A percentile compares a stretch with the other conserved stretches of the same genome.
Conservation (phyloP, 2,113 vertebrate genomes). For the Tragulus kanchil region DNA sequence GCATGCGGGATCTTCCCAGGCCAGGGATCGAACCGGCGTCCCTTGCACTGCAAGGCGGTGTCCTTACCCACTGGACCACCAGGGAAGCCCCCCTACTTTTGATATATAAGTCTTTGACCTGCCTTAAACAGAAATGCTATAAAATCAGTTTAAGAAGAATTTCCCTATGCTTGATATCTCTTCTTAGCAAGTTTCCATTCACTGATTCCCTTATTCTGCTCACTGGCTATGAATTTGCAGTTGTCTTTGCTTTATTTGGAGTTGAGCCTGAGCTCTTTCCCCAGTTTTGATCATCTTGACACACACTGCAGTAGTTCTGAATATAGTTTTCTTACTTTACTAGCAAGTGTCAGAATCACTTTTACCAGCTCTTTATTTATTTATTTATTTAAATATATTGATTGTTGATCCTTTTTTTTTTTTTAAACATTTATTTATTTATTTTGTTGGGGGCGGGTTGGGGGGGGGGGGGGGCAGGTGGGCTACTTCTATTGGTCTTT, state of each 20-base stretch:
- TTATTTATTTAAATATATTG: too few species aligned
- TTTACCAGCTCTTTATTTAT: background rate
- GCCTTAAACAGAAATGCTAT: background rate
- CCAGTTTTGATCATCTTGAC: background rate
- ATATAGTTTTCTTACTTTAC: background rate
- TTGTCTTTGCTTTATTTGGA: background rate
- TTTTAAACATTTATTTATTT: too few species aligned
- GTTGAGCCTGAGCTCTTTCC: background rate
- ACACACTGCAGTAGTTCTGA: background rate
- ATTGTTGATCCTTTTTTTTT: too few species aligned
- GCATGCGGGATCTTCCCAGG: too few species aligned
- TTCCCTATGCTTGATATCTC: background rate
- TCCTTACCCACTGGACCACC: too few species aligned
- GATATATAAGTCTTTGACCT: background rate
- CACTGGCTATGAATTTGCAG: background rate
- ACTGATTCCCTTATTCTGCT: background rate
- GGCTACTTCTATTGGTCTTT: too few species aligned
- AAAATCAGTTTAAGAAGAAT: background rate
- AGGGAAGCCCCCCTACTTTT: background rate
- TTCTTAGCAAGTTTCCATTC: background rate
- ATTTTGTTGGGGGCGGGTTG: too few species aligned
- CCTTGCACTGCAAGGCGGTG: too few species aligned
- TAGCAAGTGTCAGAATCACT: background rate
- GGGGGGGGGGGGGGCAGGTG: too few species aligned
- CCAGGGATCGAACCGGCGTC: too few species aligned